Conservation (phyloP, 1,140 invertebrate genomes). For the Drosophila rhopaloa region DNA sequence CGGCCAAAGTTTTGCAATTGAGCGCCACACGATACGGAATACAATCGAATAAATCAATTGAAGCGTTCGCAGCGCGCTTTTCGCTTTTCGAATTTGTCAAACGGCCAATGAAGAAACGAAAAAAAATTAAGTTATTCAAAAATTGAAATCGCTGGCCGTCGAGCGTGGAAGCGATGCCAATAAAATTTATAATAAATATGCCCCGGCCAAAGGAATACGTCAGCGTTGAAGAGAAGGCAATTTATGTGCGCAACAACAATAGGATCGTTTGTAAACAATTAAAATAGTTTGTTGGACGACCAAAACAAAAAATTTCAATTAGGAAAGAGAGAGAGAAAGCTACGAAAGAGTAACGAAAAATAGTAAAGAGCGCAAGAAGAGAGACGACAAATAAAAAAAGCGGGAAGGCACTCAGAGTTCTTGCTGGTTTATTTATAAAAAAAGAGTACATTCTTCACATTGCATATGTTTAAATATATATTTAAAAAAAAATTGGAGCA, state of each 20-base stretch:
- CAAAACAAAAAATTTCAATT: constrained; percentile 51
- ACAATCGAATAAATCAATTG: constrained; percentile 82
- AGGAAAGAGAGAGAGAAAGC: constrained; percentile 24
- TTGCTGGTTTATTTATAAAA: constrained; percentile 62
- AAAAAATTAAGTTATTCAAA: constrained; percentile 65
- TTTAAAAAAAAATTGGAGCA: constrained; percentile 50
- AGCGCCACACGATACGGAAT: constrained; percentile 36
- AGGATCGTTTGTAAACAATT: constrained; percentile 76
- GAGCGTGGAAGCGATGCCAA: constrained; percentile 47
- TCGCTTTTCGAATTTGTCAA: constrained; percentile 76
- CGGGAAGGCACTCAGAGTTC: neutral
- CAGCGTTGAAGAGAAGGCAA: constrained; percentile 44
- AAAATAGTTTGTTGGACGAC: constrained; percentile 67
- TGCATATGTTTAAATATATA: constrained; percentile 13
- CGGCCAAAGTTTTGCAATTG: constrained; percentile 56
- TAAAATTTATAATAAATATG: constrained; percentile 75
- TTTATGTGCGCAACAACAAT: constrained; percentile 62
- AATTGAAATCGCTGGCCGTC: constrained; percentile 59
- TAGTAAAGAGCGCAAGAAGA: constrained; percentile 21
- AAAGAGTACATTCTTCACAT: constrained; percentile 46
- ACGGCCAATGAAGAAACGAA: constrained; percentile 69
- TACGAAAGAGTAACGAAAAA: constrained; percentile 8
- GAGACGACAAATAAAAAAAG: neutral
- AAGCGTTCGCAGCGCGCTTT: constrained; percentile 48
- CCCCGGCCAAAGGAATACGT: constrained; percentile 40